Percentiles rank a stretch among this genome's conserved stretches.
Evolutionary conservation across 2,797 vertebrate genomes (phyloP).

Genomic region (Microcaecilia unicolor): DNA sequence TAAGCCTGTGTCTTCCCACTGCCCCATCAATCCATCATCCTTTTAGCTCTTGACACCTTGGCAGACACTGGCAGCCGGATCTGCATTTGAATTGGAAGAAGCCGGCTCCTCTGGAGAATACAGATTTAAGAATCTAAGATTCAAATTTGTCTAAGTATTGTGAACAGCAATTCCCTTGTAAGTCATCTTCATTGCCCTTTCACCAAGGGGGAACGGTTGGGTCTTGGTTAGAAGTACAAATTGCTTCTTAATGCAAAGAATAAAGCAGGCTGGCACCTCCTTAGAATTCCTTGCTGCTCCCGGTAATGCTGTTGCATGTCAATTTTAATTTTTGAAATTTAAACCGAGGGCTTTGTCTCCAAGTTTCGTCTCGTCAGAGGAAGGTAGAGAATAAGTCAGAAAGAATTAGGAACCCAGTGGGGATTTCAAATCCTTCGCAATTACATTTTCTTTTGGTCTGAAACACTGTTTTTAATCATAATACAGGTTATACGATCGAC

Average conservation of each 20-base stretch:
- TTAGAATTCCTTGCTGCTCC: conserved; percentile 55
- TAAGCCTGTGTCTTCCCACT: conserved; percentile 32
- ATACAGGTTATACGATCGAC: conserved; percentile 48
- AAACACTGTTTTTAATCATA: conserved; percentile 50
- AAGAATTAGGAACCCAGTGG: conserved; percentile 49
- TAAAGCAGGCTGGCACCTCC: conserved; percentile 52
- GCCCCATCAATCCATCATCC: conserved; percentile 64
- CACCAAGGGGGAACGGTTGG: conserved; percentile 49
- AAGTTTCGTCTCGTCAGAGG: conserved; percentile 53
- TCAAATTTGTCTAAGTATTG: conserved; percentile 62
- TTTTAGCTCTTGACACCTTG: conserved; percentile 56
- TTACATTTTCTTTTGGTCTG: conserved; percentile 59
- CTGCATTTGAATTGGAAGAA: conserved; percentile 56
- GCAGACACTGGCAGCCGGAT: conserved; percentile 45
- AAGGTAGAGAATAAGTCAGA: conserved; percentile 57
- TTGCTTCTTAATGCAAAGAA: conserved; percentile 65
- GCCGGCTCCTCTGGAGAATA: conserved; percentile 43
- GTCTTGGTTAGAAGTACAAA: conserved; percentile 64
- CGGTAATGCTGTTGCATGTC: conserved; percentile 57
- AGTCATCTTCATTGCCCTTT: conserved; percentile 57
- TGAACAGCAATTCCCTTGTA: conserved; percentile 52
- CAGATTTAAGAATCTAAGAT: conserved; percentile 58
- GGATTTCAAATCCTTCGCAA: conserved; percentile 52
- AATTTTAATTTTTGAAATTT: conserved; percentile 73
- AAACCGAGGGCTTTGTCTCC: conserved; percentile 62